Evolutionary conservation across 2,113 vertebrate species (phyloP), one percentile per base, ranked within the genome.

Genomic region (Nesospiza acunhae): DNA sequence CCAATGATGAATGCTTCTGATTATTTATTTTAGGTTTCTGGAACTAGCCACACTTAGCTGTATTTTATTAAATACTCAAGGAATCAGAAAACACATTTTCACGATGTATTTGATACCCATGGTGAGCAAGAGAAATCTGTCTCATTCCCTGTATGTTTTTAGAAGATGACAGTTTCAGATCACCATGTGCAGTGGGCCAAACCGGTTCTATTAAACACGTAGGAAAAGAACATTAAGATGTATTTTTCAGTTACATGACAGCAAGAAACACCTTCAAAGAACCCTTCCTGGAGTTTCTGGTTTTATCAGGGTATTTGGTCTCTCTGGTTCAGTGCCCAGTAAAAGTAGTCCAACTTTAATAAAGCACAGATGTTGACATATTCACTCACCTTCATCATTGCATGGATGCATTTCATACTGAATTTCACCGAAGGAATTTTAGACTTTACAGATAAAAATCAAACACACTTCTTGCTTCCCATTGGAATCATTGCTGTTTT

Each of bases 341-440:
- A 92, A 98, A 98, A 98, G 98, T 98, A 98, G 97, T 96, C 94
- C 90, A 17, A 84, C 89, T 95, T 98, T 98, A 98, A 98, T 98
- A 97, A 98, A 97, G 96, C 88, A 97, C 98, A 98, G 98, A 98
- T 98, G 98, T 97, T 96, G 97, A 98, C 97, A 97, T 92, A 97
- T 96, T 91, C 97, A 94, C 97, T 98, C 96, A 98, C 97, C 98
- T 98, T 98, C 96, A 95, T 97, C 87, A 82, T 91, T 96, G 97
- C 97, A 95, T 97, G 97, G 97, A 97, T 98, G 98, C 91, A 84
- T 98, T 98, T 98, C 98, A 98, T 98, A 98, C 98, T 97, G 95
- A 98, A 98, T 98, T 98, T 98, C 98, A 98, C 97, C 96, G 96
- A 97, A 98, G 98, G 98, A 98, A 98, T 98, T 98, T 98, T 94